These are phyloP conservation scores for cattle (Bos taurus) DNA, from an alignment of 2,113 vertebrate genomes.

Conservation along the genomic window ARS-UCD2.0 NC_037345.1:12997001-12997500, in stretches of 20 bases:
- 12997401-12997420: rapidly evolving
- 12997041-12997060: not conserved
- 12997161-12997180: constrained; percentile 16
- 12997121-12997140: not conserved
- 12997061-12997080: not conserved
- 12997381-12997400: not conserved
- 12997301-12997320: not conserved
- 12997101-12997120: not conserved
- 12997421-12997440: not conserved
- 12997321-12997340: not conserved
- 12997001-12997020: not conserved
- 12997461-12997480: not conserved
- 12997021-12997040: not conserved
- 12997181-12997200: not conserved
- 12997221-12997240: not conserved
- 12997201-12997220: no score
- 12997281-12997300: not conserved
- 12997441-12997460: not conserved
- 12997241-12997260: not conserved
- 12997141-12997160: not conserved
- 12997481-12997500: not conserved
- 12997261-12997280: not conserved
- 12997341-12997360: not conserved
- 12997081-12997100: not conserved
- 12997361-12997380: not conserved